These are phyloP conservation scores for Drosophila austrosaltans DNA, from an alignment of 2,888 invertebrate species.

Conservation along the genomic window DNA sequence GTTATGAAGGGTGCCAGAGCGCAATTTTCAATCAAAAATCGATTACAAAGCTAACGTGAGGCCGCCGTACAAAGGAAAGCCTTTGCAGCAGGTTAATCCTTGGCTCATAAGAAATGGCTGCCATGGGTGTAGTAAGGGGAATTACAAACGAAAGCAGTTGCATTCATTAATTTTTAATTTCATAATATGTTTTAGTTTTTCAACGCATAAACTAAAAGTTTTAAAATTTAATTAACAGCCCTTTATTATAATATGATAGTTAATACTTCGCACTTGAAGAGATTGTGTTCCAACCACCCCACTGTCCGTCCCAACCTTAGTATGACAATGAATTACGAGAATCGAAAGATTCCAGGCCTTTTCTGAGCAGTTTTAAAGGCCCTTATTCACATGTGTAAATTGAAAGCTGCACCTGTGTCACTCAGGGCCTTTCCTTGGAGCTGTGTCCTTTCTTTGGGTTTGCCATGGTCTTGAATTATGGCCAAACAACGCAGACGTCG, in stretches of 20 bases:
- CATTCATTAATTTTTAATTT: too few species aligned
- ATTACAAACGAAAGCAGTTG: too few species aligned
- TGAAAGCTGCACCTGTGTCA: conserved; percentile 78
- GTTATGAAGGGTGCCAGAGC: conserved; percentile 54
- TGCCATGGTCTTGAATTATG: conserved; percentile 64
- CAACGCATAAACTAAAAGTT: too few species aligned
- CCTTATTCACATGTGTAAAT: conserved; percentile 77
- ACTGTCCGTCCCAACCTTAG: conserved; percentile 51
- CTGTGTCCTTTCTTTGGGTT: conserved; percentile 9
- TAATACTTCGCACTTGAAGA: neutral
- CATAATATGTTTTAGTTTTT: too few species aligned
- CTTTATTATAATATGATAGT: neutral
- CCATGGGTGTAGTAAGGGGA: conserved; percentile 42
- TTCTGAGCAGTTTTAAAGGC: conserved; percentile 78
- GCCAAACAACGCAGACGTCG: conserved; percentile 59
- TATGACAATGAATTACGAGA: conserved; percentile 80
- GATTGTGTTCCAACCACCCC: neutral
- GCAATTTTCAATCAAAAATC: conserved; percentile 84
- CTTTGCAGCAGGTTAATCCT: conserved; percentile 70
- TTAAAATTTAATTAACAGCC: too few species aligned
- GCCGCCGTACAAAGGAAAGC: conserved; percentile 8
- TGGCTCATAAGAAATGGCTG: conserved; percentile 48
- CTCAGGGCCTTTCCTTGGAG: conserved; percentile 7
- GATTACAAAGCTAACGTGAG: conserved; percentile 74
- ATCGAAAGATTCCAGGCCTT: conserved; percentile 23